Base-by-base conservation (phyloP, 1,140 invertebrate species). In the Phymastichus coffea region DNA sequence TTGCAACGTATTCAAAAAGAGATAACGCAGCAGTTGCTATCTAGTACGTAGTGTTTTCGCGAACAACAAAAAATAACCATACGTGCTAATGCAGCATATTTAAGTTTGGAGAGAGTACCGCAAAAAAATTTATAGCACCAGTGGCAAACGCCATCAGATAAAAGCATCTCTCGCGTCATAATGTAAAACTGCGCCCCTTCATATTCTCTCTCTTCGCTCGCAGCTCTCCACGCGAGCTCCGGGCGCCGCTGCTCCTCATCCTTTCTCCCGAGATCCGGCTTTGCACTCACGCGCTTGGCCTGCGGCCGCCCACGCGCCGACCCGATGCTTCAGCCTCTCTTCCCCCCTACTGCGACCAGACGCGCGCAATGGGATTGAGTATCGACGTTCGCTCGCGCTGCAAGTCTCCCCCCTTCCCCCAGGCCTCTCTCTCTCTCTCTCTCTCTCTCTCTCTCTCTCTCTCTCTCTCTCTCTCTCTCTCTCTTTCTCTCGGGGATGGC, bases 241-340 rank as follows among this genome's bases (percentile, higher is more conserved):
- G 12, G 15, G 22, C 15, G 28, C 12, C 12, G 28, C 28, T 33
- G 28, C 28, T 55, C 41, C 19, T 55, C 28, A 22, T 51, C 33
- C 12, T 19, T 4, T 14, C 25, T 30, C 12, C n/a, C 7, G 17
- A 3, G 3, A 19, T 19, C 8, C 14, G 22, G 4, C 22, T 25
- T 25, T 23, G 4, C 40, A 1, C 33, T 22, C 7, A 20, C 14
- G 17, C n/a, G 14, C 75, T 72, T 73, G 77, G 77, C 77, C 77
- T 76, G 75, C 72, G 78, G 78, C 72, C 78, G 78, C 78, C 78
- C 78, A 80, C 78, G 78, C 78, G 78, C 76, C 78, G 74, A 77
- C 75, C 74, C 70, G 71, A 69, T 66, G 55, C 67, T 25, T 26
- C 30, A 44, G 7, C 15, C 38, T n/a, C 48, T 19, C 28, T 17